Base-by-base conservation (phyloP, 2,113 vertebrate species). In the Chaenocephalus aceratus region DNA sequence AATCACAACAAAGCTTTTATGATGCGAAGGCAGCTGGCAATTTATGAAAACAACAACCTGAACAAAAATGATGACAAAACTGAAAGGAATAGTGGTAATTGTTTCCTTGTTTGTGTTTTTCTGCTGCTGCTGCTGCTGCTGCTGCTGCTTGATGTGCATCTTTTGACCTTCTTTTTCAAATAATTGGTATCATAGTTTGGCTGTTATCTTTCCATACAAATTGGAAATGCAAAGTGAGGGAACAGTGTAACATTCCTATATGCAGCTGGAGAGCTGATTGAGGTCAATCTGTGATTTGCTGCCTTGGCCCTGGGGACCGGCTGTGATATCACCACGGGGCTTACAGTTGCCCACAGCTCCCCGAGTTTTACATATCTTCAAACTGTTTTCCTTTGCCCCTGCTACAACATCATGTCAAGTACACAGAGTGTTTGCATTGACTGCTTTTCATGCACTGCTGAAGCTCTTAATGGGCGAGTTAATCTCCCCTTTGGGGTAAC, bases 281-380 rank as follows among this genome's bases (percentile, higher is more conserved):
- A 93, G 90, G 91, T 92, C 89, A 92, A 91, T 89, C 90, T 91
- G 89, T 93, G 90, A 93, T 93, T 91, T 91, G 86, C 83, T 71
- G 87, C 78, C 41, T 83, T 69, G 77, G 79, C 83, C 81, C 63
- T 1, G 15, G 81, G 77, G 73, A 71, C 71, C 18, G 59, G 79
- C 74, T 69, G 78, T 83, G 85, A 84, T 88, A 69, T 89, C 83
- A 72, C 88, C 65, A 61, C 26, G 88, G 74, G 83, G 84, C 64
- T 88, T 84, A 87, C 64, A n/a, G 74, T 82, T 44, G 30, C 85
- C 65, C 65, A 62, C 15, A 59, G 64, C 75, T 51, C 59, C 45
- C 59, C 1, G 45, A 10, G 61, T 75, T 81, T 80, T 72, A 78
- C 74, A 75, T 82, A 82, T 77, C 81, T 86, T 82, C 70, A 83